Conservation (phyloP, 2,113 vertebrate species). For the Mola mola region DNA sequence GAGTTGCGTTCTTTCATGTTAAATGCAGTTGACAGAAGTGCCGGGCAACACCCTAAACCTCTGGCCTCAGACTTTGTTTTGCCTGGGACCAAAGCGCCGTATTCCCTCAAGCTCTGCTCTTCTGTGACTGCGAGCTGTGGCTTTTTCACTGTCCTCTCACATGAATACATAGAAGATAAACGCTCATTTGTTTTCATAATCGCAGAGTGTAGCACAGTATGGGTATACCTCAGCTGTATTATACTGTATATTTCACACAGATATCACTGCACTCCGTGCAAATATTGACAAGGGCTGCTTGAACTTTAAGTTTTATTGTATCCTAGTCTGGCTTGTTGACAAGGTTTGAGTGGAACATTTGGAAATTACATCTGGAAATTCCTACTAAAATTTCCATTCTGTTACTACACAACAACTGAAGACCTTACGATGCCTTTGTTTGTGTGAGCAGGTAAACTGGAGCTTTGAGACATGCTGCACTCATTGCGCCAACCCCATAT, state of each 20-base stretch:
- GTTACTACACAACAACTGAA: too few species aligned
- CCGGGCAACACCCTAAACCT: conserved; percentile 81
- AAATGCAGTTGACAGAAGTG: conserved; percentile 79
- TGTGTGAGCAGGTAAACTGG: not conserved
- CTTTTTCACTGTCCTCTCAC: conserved; percentile 40
- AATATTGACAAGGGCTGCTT: conserved; percentile 5
- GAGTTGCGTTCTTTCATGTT: conserved; percentile 80
- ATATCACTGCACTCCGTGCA: conserved; percentile 2
- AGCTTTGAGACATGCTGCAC: not conserved
- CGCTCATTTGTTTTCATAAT: conserved; percentile 22
- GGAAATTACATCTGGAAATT: not conserved
- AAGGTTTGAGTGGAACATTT: not conserved
- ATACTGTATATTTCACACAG: not conserved
- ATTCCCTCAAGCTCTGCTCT: conserved; percentile 55
- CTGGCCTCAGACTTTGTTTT: conserved; percentile 75
- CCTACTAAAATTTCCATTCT: too few species aligned
- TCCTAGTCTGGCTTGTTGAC: not conserved
- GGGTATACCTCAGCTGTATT: not conserved
- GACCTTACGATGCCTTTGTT: not conserved
- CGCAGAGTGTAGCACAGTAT: conserved; percentile 1
- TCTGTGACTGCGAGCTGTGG: conserved; percentile 44
- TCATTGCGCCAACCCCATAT: too few species aligned
- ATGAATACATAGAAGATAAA: conserved; percentile 41
- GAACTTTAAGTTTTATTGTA: conserved; percentile 5
- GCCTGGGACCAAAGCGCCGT: conserved; percentile 62